Evolutionary conservation across 2,797 vertebrate genomes (phyloP), one percentile per base, ranked within the genome.

Genomic region (Tarsius wallacei): DNA sequence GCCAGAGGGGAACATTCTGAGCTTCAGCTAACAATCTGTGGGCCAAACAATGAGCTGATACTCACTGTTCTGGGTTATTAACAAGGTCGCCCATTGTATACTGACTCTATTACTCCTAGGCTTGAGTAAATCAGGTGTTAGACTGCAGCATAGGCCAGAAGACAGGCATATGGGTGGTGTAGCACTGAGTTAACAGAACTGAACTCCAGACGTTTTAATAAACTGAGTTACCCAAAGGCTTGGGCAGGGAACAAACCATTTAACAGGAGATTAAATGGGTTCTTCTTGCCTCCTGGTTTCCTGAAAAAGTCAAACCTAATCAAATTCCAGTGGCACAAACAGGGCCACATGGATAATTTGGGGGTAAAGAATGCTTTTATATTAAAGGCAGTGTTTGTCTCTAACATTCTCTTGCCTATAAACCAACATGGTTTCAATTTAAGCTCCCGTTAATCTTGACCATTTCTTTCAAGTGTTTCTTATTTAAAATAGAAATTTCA

Each of bases 351-450:
- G 14, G 88, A 92, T 22, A 97, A 97, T 94, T 93, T 86, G 88
- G 53, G 87, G 49, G 80, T 89, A 97, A 97, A 97, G 94, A 98
- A 97, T 71, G 82, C 93, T 98, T 98, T 98, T 97, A 97, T 98
- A 97, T 98, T 98, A 98, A 97, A 97, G 71, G 95, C 17, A 0
- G 53, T 55, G 77, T 97, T 98, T 97, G 84, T 97, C 95, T 95
- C 78, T 83, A 97, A 92, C 95, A 93, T 98, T 96, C 98, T 87
- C 63, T 96, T 98, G 98, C 98, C 98, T 98, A 98, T 42, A 63
- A 97, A 93, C 78, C 96, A 98, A 98, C 87, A 2, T 98, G 99
- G 98, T 99, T 99, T 98, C 98, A 98, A 98, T 99, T 99, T 98
- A 98, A 96, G 86, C 93, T 97, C 98, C 98, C 98, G 98, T 98